Percentiles rank a stretch among this genome's conserved stretches.
Conservation (phyloP, 2,113 vertebrate species). For the Orthochromis indermauri region DNA sequence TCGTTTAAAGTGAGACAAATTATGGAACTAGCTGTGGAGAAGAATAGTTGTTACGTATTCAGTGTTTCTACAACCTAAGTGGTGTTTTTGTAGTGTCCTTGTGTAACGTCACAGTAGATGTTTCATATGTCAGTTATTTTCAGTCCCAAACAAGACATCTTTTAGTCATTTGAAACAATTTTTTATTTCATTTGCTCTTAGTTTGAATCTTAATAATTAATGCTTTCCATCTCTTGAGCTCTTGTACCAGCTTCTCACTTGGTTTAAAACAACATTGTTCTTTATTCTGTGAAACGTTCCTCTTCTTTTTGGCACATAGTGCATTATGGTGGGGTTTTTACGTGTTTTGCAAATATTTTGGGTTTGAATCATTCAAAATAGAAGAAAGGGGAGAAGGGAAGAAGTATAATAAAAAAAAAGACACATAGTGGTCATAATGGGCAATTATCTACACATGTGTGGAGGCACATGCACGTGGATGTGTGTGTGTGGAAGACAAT, state of each 20-base stretch:
- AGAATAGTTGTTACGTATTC: background rate
- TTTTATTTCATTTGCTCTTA: background rate
- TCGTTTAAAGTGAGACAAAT: background rate
- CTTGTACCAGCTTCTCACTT: constrained; percentile 6
- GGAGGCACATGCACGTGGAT: background rate
- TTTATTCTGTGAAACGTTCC: background rate
- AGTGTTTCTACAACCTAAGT: background rate
- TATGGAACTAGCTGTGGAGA: background rate
- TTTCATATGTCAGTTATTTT: background rate
- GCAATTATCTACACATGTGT: background rate
- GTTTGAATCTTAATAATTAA: constrained; percentile 38
- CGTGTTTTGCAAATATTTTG: background rate
- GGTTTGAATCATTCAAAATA: background rate
- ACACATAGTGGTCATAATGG: background rate
- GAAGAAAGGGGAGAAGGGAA: background rate
- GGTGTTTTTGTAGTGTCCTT: background rate
- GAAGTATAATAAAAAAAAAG: background rate
- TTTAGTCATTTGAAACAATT: background rate
- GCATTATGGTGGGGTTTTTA: background rate
- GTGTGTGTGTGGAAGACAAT: background rate
- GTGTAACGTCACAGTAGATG: background rate
- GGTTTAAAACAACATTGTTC: background rate
- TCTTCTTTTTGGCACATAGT: background rate
- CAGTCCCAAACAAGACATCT: background rate
- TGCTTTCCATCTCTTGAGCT: background rate